These are phyloP conservation scores for Cactoblastis cactorum DNA, from an alignment of 2,888 invertebrate species.

Conservation along the genomic window DNA sequence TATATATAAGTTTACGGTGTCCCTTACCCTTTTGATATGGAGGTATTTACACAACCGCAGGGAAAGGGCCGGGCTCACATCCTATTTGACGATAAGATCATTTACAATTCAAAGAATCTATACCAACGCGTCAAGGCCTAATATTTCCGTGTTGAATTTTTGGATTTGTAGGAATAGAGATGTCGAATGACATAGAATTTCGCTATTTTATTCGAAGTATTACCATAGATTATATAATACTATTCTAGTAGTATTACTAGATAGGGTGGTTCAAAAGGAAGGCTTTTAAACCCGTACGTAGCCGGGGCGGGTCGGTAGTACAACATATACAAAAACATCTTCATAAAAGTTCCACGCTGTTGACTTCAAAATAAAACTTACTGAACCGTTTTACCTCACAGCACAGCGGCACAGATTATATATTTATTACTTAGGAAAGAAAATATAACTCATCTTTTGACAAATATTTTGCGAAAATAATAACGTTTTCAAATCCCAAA, in stretches of 20 bases:
- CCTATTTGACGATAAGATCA: slow-evolving; percentile 2
- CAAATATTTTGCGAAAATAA: too few species aligned
- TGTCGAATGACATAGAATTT: too few species aligned
- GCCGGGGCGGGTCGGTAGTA: too few species aligned
- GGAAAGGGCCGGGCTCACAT: background rate
- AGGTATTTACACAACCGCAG: background rate
- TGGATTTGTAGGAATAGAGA: background rate
- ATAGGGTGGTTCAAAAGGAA: too few species aligned
- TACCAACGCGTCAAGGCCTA: background rate
- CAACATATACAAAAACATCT: background rate
- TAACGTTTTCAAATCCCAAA: too few species aligned
- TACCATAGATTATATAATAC: too few species aligned
- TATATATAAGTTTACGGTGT: background rate
- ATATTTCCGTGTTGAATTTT: background rate
- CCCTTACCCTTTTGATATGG: background rate
- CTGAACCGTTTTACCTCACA: background rate
- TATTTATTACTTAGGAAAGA: background rate
- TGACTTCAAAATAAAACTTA: background rate
- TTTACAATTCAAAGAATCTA: slow-evolving; percentile 2
- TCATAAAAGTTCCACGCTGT: background rate
- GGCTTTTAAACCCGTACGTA: too few species aligned
- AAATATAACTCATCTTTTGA: too few species aligned
- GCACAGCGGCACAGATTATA: background rate
- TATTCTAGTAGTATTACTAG: too few species aligned
- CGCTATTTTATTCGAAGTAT: too few species aligned